Evolutionary conservation across 1,140 invertebrate species (phyloP).

Genomic region (Physella acuta): DNA sequence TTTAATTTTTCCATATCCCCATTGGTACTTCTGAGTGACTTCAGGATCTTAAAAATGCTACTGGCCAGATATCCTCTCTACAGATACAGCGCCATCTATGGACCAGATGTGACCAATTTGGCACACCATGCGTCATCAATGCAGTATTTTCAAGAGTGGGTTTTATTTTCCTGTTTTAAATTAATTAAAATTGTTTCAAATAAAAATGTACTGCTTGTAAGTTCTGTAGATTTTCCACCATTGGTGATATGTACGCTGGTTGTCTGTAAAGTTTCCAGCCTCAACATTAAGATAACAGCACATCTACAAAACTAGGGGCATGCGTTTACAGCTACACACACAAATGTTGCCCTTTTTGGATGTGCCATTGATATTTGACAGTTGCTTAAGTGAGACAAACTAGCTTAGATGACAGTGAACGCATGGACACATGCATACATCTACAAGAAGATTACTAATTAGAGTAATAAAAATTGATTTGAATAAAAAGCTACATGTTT

Average conservation of each 20-base stretch:
- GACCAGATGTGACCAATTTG: slow-evolving; percentile 16
- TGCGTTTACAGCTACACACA: not conserved
- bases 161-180: not conserved
- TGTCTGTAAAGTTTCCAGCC: not conserved
- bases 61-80: slow-evolving; percentile 3
- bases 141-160: slow-evolving; percentile 3
- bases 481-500: no score
- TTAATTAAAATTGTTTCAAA: not conserved
- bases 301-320: not conserved
- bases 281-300: not conserved
- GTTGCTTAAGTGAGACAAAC: no score
- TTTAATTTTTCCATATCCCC: slow-evolving; percentile 13
- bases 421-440: no score
- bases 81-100: not conserved
- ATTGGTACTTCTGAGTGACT: not conserved
- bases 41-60: not conserved
- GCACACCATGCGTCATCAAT: not conserved
- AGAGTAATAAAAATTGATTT: no score
- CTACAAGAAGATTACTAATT: no score
- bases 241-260: not conserved
- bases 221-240: not conserved
- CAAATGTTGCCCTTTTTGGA: not conserved
- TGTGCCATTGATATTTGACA: not conserved
- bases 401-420: no score
- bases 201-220: not conserved